These are phyloP conservation scores for Campylorhamphus procurvoides DNA, from an alignment of 2,113 vertebrate genomes.

Conservation along the genomic window DNA sequence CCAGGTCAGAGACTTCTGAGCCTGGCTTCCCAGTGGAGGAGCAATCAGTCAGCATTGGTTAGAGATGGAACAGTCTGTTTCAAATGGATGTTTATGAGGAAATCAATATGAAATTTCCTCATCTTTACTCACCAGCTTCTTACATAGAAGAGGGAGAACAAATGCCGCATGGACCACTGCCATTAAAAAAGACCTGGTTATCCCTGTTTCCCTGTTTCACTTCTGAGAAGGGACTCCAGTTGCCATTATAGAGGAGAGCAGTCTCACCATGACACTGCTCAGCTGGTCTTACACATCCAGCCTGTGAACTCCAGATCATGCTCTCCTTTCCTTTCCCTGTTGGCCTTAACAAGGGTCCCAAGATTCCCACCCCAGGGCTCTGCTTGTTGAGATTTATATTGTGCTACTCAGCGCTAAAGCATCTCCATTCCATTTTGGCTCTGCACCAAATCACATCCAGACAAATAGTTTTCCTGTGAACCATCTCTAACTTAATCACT, in stretches of 20 bases:
- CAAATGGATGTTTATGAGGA: neutral
- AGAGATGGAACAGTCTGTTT: neutral
- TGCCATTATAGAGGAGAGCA: neutral
- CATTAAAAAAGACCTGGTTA: neutral
- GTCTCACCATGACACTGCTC: neutral
- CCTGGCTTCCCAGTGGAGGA: neutral
- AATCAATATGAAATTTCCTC: neutral
- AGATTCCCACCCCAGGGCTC: neutral
- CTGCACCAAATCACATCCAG: neutral
- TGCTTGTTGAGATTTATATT: neutral
- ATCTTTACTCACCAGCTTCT: neutral
- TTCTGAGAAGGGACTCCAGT: neutral
- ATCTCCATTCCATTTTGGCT: neutral
- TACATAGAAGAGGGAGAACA: accelerated
- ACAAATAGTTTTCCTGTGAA: neutral
- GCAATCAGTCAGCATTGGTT: neutral
- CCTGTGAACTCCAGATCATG: neutral
- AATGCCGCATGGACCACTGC: neutral
- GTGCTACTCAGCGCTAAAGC: neutral
- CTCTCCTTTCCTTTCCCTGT: neutral
- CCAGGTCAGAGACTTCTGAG: neutral
- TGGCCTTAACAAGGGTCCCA: accelerated
- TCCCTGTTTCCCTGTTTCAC: neutral
- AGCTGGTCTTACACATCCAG: neutral
- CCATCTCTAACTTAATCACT: neutral